Base-by-base conservation (phyloP, 2,888 invertebrate genomes). In the Patella ulyssiponensis region DNA sequence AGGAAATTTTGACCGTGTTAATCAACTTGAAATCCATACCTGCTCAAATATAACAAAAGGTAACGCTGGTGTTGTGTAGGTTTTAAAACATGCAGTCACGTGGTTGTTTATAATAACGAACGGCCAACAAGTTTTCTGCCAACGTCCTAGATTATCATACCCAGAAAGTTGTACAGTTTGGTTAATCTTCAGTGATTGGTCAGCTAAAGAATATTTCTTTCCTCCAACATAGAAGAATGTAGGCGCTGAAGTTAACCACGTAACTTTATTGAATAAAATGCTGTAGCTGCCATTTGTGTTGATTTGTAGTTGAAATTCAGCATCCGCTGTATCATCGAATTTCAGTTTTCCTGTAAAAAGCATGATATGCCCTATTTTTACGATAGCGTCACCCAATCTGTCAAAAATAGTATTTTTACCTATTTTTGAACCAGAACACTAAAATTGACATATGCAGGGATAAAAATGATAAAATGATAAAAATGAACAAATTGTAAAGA, bases 211-310 rank as follows among this genome's bases (percentile, higher is more conserved):
- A 74, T 75, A 83, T 23, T 71, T 81, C 23, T 75, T 54, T 12
- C 81, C 83, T 64, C 78, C 78, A 2, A 73, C 82, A 53, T 79
- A 81, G 77, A 83, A 80, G 64, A 82, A 84, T 9, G 76, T 77
- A 9, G 79, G 77, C 2, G 76, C 82, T 69, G 78, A 82, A 20
- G 64, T 74, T 27, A 85, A 73, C 82, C 82, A 85, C 17, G 74
- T 69, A 27, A 75, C 74, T 5, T 71, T 76, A 58, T 79, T 76
- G 20, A 84, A 75, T 11, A 23, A 23, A 20, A 64, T 23, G 20
- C 20, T 20, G 15, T 64, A 64, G 20, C 20, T 23, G 3, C 64
- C 64, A 64, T 64, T 15, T 64, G 5, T 64, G 23, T 64, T 64
- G 64, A 64, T 64, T 44, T 44, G 7, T 44, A 44, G 9, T 44